Base-by-base conservation (phyloP, 2,113 vertebrate genomes). In the Macaca mulatta region DNA sequence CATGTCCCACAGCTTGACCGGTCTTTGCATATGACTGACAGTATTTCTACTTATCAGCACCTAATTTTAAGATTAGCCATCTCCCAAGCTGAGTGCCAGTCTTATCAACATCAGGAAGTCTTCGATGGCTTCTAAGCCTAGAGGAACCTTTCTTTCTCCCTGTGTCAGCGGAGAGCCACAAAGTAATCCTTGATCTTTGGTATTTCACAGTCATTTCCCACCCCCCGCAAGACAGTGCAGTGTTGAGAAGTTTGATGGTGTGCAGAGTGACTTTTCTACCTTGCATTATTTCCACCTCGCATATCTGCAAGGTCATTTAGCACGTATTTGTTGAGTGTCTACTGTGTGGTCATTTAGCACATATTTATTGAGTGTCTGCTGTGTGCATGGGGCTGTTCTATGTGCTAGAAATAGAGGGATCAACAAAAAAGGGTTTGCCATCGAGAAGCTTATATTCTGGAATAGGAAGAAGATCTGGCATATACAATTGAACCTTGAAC, bases 141-240 rank as follows among this genome's bases (percentile, higher is more conserved):
- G 27, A 92, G 20, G 4, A 57, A 18, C 6, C 35, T 77, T 23
- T 89, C 32, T 81, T 20, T 38, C 67, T 57, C 9, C 25, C 45
- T 17, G 48, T 81, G 32, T 52, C 50, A 22, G 38, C 0, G 94
- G 61, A 93, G 23, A 75, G 18, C 13, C 35, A 0, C 25, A 40
- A 80, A 50, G 57, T 14, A 69, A 40, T 59, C 0, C 11, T 89
- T 7, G 14, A 5, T 74, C 38, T 89, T 17, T 32, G 74, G 3
- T 61, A 96, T 69, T 96, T 97, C 83, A 78, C 8, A 91, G 83
- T 8, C 18, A 83, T 32, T 45, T 80, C 27, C 50, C n/a, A 83
- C 93, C 50, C n/a, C 88, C 93, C 57, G 78, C 20, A 25, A 78
- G 78, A 94, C 1, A 22, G 1, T 17, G 40, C 7, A 80, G 43